Evolutionary conservation across 37 sponge, comb jelly and placozoan species (phyloP).

Genomic region (Corticium candelabrum): DNA sequence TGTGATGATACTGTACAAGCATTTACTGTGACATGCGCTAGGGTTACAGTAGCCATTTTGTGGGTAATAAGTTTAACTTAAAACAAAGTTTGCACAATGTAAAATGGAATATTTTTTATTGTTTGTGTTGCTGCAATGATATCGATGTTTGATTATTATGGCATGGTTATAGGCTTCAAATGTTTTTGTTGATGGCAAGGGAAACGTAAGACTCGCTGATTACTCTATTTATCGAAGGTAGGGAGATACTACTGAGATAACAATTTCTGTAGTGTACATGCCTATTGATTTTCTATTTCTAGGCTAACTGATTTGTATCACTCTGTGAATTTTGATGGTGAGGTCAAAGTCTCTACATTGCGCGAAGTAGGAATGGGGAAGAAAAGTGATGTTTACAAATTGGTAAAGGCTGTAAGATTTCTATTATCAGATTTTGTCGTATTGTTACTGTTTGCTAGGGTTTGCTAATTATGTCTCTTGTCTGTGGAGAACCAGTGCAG

Average conservation of each 20-base stretch:
- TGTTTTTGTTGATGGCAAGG: slow-evolving; percentile 1
- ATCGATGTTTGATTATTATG: no score
- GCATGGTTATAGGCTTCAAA: neutral
- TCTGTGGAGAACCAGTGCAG: slow-evolving; percentile 25
- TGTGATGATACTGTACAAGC: no score
- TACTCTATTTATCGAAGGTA: neutral
- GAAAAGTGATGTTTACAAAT: slow-evolving; percentile 64
- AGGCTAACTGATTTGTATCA: slow-evolving; percentile 60
- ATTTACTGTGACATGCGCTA: no score
- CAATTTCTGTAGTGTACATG: neutral
- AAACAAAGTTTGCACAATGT: no score
- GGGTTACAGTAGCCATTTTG: no score
- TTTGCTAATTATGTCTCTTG: slow-evolving; percentile 54
- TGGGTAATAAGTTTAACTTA: no score
- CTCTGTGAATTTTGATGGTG: slow-evolving; percentile 18
- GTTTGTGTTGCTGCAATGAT: no score
- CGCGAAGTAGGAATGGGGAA: slow-evolving; percentile 48
- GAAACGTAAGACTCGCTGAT: neutral
- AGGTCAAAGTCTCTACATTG: neutral
- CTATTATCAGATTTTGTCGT: no score
- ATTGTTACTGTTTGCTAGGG: slow-evolving; percentile 31
- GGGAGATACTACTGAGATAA: neutral
- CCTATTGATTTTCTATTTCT: neutral
- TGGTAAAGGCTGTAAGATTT: slow-evolving; percentile 60
- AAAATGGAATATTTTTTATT: no score